Percentiles rank a stretch among this genome's conserved stretches.
These are phyloP conservation scores for Bellardia pandia DNA, from an alignment of 2,888 invertebrate genomes.

Conservation along the genomic window DNA sequence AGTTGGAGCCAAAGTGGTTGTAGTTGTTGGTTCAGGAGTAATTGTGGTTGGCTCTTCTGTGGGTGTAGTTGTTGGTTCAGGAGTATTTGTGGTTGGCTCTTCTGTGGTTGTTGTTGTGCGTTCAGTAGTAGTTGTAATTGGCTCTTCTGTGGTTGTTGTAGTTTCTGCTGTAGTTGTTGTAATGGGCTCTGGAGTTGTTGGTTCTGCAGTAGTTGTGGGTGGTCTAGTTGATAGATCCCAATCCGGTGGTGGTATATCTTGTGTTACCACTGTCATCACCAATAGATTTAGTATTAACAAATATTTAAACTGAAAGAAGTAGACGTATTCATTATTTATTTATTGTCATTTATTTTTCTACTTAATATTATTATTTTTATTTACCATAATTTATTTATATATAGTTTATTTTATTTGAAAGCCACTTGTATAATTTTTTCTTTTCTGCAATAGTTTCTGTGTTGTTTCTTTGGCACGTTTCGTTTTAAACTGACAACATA, in stretches of 20 bases:
- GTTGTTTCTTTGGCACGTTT: conserved; percentile 50
- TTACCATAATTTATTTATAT: conserved; percentile 47
- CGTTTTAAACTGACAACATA: conserved; percentile 61
- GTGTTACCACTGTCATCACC: conserved; percentile 65
- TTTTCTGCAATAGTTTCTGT: conserved; percentile 12
- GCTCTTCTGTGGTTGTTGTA: conserved; percentile 25
- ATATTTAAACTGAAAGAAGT: conserved; percentile 60
- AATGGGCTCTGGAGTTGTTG: conserved; percentile 1
- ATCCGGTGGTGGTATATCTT: conserved; percentile 78
- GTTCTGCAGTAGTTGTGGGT: conserved; percentile 43
- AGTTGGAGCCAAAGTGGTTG: neutral
- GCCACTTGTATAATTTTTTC: neutral
- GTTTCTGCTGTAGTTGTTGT: conserved; percentile 12
- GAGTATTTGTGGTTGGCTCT: neutral
- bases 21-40: conserved; percentile 45
- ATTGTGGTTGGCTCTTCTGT: conserved; percentile 20
- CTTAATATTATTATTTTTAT: conserved; percentile 17
- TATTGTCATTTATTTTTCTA: conserved; percentile 1
- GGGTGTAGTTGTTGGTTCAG: neutral
- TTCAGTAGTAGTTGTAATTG: conserved; percentile 35
- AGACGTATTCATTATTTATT: neutral
- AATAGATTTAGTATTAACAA: conserved; percentile 57
- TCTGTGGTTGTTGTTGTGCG: conserved; percentile 34
- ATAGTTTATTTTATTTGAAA: neutral
- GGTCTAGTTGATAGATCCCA: conserved; percentile 69